These are phyloP conservation scores for Colletes latitarsis DNA, from an alignment of 1,140 invertebrate genomes.

Conservation along the genomic window DNA sequence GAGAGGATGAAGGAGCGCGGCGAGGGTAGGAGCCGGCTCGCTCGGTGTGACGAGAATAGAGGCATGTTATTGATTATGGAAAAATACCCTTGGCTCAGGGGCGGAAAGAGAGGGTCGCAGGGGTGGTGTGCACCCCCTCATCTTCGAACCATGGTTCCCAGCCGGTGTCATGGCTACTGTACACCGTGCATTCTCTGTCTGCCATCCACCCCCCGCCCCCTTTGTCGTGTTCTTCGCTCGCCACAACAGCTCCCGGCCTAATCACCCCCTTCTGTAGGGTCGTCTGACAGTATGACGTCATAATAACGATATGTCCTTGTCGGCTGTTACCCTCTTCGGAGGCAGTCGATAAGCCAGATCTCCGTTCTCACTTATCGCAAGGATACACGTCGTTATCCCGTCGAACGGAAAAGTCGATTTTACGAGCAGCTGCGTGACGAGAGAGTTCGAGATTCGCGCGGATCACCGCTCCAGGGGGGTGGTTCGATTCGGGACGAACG, in stretches of 20 bases:
- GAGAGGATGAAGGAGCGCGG: slow-evolving; percentile 54
- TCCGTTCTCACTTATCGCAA: slow-evolving; percentile 30
- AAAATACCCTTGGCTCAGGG: slow-evolving; percentile 74
- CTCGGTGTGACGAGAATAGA: slow-evolving; percentile 77
- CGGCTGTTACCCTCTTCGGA: slow-evolving; percentile 49
- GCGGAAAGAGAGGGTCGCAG: slow-evolving; percentile 47
- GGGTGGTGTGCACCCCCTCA: slow-evolving; percentile 63
- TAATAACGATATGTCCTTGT: slow-evolving; percentile 59
- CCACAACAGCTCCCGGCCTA: slow-evolving; percentile 29
- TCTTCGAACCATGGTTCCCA: slow-evolving; percentile 67
- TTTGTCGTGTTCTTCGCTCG: slow-evolving; percentile 47
- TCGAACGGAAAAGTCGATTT: slow-evolving; percentile 27
- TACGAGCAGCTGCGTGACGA: slow-evolving; percentile 16
- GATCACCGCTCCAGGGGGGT: neutral
- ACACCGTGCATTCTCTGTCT: slow-evolving; percentile 62
- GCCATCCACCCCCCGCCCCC: slow-evolving; percentile 21
- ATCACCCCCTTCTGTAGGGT: slow-evolving; percentile 46
- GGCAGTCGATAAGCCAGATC: slow-evolving; percentile 48
- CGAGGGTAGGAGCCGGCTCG: slow-evolving; percentile 66
- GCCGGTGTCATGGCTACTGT: slow-evolving; percentile 75
- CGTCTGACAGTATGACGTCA: slow-evolving; percentile 60
- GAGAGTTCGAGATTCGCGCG: neutral
- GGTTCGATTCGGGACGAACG: too few species aligned
- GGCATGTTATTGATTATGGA: slow-evolving; percentile 79
- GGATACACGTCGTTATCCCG: slow-evolving; percentile 40